Evolutionary conservation across 2,888 invertebrate species (phyloP).

Genomic region (Tineola bisselliella): DNA sequence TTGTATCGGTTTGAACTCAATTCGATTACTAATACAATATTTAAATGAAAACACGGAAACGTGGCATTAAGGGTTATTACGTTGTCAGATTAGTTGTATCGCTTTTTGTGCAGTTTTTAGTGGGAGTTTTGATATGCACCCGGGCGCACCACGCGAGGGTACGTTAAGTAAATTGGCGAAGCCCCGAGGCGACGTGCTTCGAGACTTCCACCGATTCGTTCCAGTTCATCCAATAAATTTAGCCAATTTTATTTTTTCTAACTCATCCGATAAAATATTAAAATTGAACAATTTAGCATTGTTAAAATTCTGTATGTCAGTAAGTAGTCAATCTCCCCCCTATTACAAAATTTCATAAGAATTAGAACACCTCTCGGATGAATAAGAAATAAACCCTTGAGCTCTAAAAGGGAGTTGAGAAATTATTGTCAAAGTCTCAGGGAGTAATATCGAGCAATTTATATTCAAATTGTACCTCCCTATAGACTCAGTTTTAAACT

Average conservation of each 20-base stretch:
- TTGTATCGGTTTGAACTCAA: neutral
- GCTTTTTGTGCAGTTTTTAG: neutral
- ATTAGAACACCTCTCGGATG: neutral
- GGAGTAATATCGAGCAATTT: neutral
- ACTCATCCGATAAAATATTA: no score
- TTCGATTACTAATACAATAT: no score
- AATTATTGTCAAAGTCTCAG: neutral
- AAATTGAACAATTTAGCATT: no score
- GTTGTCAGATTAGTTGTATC: neutral
- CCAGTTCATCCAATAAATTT: neutral
- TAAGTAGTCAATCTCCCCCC: neutral
- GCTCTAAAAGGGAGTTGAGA: neutral
- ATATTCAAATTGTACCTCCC: neutral
- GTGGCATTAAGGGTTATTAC: neutral
- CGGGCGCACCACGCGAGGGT: constrained; percentile 1
- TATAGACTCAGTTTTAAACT: constrained; percentile 5
- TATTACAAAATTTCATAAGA: neutral
- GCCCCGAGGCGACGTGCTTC: neutral
- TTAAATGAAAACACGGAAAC: neutral
- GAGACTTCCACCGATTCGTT: neutral
- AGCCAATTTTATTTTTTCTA: no score
- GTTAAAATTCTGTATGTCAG: no score
- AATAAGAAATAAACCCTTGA: neutral
- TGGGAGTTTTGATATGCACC: neutral
- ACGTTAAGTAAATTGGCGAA: neutral